Evolutionary conservation across 2,797 vertebrate genomes (phyloP).

Genomic region (Tenualosa thibaudeaui): DNA sequence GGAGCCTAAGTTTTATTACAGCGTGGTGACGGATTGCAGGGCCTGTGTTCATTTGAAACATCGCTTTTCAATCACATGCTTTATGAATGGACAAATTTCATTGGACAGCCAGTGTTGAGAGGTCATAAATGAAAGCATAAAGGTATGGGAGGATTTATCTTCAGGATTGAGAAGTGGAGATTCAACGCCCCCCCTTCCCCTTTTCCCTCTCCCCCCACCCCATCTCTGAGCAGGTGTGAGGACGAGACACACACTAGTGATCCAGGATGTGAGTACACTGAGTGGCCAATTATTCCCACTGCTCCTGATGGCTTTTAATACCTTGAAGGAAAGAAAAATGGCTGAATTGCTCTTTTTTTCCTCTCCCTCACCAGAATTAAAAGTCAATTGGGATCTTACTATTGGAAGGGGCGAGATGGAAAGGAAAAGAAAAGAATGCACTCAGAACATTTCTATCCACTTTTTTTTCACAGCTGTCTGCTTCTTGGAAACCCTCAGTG

Average conservation of each 20-base stretch:
- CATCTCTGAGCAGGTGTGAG: conserved; percentile 37
- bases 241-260: conserved; percentile 61
- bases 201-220: background rate
- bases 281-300: conserved; percentile 65
- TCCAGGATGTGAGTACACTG: conserved; percentile 64
- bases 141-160: conserved; percentile 80
- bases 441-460: conserved; percentile 19
- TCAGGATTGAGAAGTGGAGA: conserved; percentile 58
- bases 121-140: conserved; percentile 77
- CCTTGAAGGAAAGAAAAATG: conserved; percentile 61
- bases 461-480: conserved; percentile 17
- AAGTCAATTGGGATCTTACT: conserved; percentile 62
- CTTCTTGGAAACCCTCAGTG: background rate
- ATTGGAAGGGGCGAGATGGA: conserved; percentile 46
- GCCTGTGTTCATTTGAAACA: conserved; percentile 96
- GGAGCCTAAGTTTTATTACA: conserved; percentile 99
- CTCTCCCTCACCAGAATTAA: conserved; percentile 60
- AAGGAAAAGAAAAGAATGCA: background rate
- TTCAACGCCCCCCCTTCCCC: conserved; percentile 45
- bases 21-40: conserved; percentile 88
- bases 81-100: conserved; percentile 93
- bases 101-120: conserved; percentile 84
- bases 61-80: conserved; percentile 95
- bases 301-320: conserved; percentile 60
- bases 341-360: conserved; percentile 59